Percentiles rank a stretch among this genome's conserved stretches.
Evolutionary conservation across 2,113 vertebrate genomes (phyloP).

Genomic region (Copsychus sechellarum): DNA sequence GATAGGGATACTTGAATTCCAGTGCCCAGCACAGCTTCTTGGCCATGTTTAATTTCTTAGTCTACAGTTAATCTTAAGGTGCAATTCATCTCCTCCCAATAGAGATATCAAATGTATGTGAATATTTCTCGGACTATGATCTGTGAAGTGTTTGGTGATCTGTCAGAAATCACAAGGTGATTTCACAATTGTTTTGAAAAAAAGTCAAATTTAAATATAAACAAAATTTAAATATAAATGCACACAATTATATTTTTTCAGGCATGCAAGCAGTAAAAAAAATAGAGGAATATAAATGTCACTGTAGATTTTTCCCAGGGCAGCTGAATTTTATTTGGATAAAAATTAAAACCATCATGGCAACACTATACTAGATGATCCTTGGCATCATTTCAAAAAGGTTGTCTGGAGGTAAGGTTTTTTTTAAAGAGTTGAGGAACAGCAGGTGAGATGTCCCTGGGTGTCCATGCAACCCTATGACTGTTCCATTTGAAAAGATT

Average conservation of each 20-base stretch:
- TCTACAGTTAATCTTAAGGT: background rate
- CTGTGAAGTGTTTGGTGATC: background rate
- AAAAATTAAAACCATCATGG: background rate
- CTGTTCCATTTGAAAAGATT: background rate
- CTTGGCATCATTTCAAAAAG: background rate
- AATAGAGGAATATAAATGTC: background rate
- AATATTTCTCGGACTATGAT: background rate
- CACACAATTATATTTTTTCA: background rate
- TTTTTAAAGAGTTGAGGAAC: background rate
- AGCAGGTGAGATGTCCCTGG: background rate
- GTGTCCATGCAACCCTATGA: background rate
- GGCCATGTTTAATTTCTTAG: background rate
- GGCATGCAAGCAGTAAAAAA: background rate
- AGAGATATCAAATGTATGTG: background rate
- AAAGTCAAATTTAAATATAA: background rate
- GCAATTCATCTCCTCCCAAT: background rate
- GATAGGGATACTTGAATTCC: background rate
- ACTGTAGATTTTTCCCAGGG: background rate
- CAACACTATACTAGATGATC: background rate
- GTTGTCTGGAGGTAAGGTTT: background rate
- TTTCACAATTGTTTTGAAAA: conserved; percentile 17
- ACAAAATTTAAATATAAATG: background rate
- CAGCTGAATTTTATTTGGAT: background rate
- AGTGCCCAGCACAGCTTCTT: background rate
- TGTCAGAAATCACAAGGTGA: conserved; percentile 24